Evolutionary conservation across 1,140 invertebrate genomes (phyloP).

Genomic region (Acromyrmex heyeri): DNA sequence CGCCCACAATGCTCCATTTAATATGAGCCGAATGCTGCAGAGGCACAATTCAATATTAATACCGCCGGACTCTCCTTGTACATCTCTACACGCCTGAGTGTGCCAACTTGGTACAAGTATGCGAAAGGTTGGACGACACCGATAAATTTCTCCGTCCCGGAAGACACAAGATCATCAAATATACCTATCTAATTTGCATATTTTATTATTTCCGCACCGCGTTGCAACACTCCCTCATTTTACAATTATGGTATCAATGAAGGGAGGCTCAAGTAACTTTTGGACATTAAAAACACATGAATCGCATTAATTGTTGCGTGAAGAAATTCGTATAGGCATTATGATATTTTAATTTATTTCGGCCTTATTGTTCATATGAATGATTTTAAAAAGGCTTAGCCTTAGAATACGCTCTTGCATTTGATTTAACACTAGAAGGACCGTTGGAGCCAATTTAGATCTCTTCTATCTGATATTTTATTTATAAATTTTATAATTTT

Average conservation of each 20-base stretch:
- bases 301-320: not conserved
- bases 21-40: conserved; percentile 69
- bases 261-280: not conserved
- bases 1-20: conserved; percentile 79
- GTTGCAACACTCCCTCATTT: not conserved
- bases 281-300: not conserved
- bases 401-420: not conserved
- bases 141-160: conserved; percentile 35
- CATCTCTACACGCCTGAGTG: not conserved
- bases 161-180: conserved; percentile 50
- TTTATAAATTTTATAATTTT: no score
- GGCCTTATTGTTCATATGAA: no score
- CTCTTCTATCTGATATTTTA: no score
- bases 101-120: conserved; percentile 1
- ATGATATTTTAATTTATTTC: not conserved
- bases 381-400: not conserved
- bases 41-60: conserved; percentile 62
- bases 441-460: no score
- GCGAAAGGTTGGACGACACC: conserved; percentile 37
- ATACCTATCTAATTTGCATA: conserved; percentile 55
- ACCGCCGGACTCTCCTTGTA: conserved; percentile 47
- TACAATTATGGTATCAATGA: not conserved
- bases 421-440: not conserved
- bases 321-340: not conserved
- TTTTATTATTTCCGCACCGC: conserved; percentile 22